A percentile compares a stretch with the other conserved stretches of the same genome.
Evolutionary conservation across 2,888 invertebrate genomes (phyloP).

Genomic region (Scaptomyza polygonia): DNA sequence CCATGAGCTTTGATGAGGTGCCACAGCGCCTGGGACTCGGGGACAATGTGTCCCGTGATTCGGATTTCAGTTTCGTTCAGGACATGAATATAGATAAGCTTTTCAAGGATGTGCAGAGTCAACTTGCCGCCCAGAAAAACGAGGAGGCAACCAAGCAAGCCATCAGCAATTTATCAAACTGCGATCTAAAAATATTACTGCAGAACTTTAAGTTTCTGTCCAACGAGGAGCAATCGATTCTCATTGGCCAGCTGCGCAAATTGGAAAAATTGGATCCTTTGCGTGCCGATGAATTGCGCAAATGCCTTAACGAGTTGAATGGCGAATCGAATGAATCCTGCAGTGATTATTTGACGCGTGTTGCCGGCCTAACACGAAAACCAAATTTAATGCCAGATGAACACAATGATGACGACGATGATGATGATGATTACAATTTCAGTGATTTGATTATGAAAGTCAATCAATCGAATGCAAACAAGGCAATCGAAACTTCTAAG

Average conservation of each 20-base stretch:
- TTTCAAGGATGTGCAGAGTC: slow-evolving; percentile 72
- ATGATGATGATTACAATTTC: slow-evolving; percentile 92
- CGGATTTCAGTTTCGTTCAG: not conserved
- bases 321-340: slow-evolving; percentile 60
- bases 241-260: slow-evolving; percentile 92
- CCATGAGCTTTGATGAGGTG: slow-evolving; percentile 43
- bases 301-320: slow-evolving; percentile 87
- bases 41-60: not conserved
- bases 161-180: slow-evolving; percentile 88
- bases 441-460: slow-evolving; percentile 87
- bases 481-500: no score
- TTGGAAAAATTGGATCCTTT: slow-evolving; percentile 90
- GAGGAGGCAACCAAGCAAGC: not conserved
- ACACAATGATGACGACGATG: slow-evolving; percentile 86
- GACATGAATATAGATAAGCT: slow-evolving; percentile 57
- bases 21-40: slow-evolving; percentile 19
- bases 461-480: slow-evolving; percentile 51
- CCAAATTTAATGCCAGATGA: not conserved
- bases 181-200: slow-evolving; percentile 90
- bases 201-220: slow-evolving; percentile 93
- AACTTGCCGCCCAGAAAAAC: slow-evolving; percentile 53
- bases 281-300: slow-evolving; percentile 90
- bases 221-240: slow-evolving; percentile 91
- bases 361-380: slow-evolving; percentile 41
- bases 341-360: slow-evolving; percentile 52